These are phyloP conservation scores for Palaemon carinicauda DNA, from an alignment of 1,140 invertebrate species.

Conservation along the genomic window DNA sequence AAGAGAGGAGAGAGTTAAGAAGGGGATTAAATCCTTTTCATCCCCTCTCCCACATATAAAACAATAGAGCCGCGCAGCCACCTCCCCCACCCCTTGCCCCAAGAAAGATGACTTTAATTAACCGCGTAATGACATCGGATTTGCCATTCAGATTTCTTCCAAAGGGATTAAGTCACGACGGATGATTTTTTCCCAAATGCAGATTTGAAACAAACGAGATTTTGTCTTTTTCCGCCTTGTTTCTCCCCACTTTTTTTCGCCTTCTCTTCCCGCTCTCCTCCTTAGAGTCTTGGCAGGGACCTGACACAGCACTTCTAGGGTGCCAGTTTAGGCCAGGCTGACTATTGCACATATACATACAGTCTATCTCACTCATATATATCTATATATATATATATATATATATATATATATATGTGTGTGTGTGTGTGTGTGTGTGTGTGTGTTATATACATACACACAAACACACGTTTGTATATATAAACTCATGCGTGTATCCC, in stretches of 20 bases:
- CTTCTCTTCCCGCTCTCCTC: background rate
- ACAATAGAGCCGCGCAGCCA: slow-evolving; percentile 23
- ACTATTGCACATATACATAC: background rate
- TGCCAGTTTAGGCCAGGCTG: background rate
- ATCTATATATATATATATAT: background rate
- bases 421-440: background rate
- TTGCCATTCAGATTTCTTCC: slow-evolving; percentile 53
- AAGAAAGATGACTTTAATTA: slow-evolving; percentile 51
- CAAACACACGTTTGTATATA: too few relatives aligned
- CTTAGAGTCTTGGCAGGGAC: background rate
- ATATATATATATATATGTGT: background rate
- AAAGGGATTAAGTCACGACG: slow-evolving; percentile 35
- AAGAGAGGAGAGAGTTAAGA: background rate
- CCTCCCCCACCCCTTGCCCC: too few relatives aligned
- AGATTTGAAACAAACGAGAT: slow-evolving; percentile 31
- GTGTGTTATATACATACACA: too few relatives aligned
- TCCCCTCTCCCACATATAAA: background rate
- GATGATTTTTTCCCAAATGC: background rate
- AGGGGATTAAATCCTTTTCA: background rate
- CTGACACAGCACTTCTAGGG: background rate
- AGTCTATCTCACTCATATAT: too few relatives aligned
- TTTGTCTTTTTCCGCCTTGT: background rate
- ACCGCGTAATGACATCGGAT: slow-evolving; percentile 53
- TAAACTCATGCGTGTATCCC: too few relatives aligned
- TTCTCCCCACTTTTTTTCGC: background rate